These are phyloP conservation scores for Idaea biselata DNA, from an alignment of 2,888 invertebrate species.

Conservation along the genomic window DNA sequence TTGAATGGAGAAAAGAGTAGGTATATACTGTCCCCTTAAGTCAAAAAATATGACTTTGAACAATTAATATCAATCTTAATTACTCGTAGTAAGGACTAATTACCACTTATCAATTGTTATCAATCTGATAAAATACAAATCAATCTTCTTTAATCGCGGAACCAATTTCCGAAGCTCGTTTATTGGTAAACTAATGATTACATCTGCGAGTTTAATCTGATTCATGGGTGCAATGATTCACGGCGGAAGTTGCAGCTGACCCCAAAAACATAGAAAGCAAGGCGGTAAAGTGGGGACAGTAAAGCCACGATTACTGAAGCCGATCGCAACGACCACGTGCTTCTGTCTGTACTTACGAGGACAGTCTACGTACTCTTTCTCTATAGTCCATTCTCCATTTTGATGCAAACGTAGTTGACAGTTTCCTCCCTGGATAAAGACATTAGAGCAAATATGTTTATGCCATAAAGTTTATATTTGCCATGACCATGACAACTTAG, in stretches of 20 bases:
- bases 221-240: slow-evolving; percentile 27
- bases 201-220: slow-evolving; percentile 14
- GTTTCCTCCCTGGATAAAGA: too few species aligned
- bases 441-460: too few species aligned
- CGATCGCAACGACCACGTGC: neutral
- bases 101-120: neutral
- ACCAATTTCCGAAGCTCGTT: neutral
- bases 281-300: slow-evolving; percentile 17
- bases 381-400: too few species aligned
- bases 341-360: neutral
- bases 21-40: too few species aligned
- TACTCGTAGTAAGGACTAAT: neutral
- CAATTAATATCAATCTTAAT: neutral
- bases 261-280: slow-evolving; percentile 32
- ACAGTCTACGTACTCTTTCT: too few species aligned
- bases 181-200: neutral
- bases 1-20: too few species aligned
- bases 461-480: too few species aligned
- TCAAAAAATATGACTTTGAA: neutral
- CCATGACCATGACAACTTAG: too few species aligned
- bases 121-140: neutral
- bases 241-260: slow-evolving; percentile 27
- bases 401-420: too few species aligned
- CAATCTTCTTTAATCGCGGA: neutral
- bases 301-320: neutral